These are phyloP conservation scores for Phymastichus coffea DNA, from an alignment of 1,140 invertebrate genomes.

Conservation along the genomic window DNA sequence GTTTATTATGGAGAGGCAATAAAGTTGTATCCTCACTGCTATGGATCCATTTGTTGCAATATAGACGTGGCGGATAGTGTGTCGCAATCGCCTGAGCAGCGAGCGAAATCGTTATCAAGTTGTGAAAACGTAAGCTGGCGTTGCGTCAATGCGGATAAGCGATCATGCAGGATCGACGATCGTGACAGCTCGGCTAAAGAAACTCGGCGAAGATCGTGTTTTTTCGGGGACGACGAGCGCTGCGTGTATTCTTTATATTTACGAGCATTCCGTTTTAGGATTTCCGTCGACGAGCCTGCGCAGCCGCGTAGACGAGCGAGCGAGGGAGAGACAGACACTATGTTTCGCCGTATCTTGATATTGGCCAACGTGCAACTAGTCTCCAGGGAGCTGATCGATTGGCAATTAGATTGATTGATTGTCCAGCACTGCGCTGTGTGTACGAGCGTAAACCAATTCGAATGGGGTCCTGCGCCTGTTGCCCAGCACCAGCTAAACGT, in stretches of 20 bases:
- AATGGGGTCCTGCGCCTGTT: neutral
- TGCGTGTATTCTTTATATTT: neutral
- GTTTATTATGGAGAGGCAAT: no score
- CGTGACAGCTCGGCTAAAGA: no score
- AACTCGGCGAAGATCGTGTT: neutral
- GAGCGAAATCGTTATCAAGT: no score
- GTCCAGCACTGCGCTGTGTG: neutral
- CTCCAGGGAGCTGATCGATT: conserved; percentile 7
- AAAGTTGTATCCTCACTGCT: no score
- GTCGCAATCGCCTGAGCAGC: no score
- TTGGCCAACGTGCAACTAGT: conserved; percentile 1
- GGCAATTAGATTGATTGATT: conserved; percentile 26
- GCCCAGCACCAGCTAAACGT: neutral
- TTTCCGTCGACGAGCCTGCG: neutral
- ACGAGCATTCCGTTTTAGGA: neutral
- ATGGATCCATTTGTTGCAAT: no score
- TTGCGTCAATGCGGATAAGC: no score
- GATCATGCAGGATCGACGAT: no score
- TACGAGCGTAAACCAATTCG: neutral
- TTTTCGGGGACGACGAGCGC: neutral
- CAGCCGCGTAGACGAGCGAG: no score
- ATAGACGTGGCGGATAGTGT: no score
- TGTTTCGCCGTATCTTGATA: neutral
- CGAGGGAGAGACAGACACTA: no score
- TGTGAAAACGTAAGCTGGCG: no score